Evolutionary conservation across 2,113 vertebrate genomes (phyloP).

Genomic region (Dasypus novemcinctus): DNA sequence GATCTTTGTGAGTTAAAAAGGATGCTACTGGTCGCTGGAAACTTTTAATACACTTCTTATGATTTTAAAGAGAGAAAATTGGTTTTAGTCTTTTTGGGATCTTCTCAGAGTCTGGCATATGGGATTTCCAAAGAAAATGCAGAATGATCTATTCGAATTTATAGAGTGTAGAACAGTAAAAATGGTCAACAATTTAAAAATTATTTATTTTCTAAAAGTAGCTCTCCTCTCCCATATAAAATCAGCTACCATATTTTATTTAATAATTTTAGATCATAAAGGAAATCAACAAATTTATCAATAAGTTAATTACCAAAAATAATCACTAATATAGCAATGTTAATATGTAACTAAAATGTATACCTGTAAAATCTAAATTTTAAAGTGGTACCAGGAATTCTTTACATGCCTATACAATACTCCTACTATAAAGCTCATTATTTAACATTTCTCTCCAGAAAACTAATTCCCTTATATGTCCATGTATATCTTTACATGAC

Average conservation of each 20-base stretch:
- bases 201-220: background rate
- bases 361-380: background rate
- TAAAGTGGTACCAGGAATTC: background rate
- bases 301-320: background rate
- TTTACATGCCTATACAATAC: background rate
- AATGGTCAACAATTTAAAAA: background rate
- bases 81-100: background rate
- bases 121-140: background rate
- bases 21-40: background rate
- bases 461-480: background rate
- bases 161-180: background rate
- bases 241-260: background rate
- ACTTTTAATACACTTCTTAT: background rate
- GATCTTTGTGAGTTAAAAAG: background rate
- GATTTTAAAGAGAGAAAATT: constrained; percentile 8
- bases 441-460: background rate
- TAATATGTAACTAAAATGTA: no score
- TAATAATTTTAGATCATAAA: constrained; percentile 15
- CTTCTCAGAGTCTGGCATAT: background rate
- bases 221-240: background rate
- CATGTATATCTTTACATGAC: background rate
- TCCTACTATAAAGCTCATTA: background rate
- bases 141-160: background rate
- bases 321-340: background rate
- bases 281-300: background rate